Percentiles rank a stretch among this genome's conserved stretches.
phyloP scores from a whole-genome alignment of 2,888 invertebrate species.

The Epinotia ramella region DNA sequence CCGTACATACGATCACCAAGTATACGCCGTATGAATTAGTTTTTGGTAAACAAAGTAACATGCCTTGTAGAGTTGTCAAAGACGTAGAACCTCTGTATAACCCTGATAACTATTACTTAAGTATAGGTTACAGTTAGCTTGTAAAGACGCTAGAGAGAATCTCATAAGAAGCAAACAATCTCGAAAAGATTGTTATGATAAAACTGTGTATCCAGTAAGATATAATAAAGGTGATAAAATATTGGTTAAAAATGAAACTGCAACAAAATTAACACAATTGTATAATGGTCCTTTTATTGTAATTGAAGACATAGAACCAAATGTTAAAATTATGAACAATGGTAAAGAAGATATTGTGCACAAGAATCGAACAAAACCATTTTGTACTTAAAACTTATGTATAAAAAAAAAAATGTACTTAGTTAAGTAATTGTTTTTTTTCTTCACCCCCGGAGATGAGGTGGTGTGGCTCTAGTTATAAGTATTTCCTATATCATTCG shows the following conservation, averaged over 20 bases:
- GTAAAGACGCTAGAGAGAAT: conserved; percentile 5
- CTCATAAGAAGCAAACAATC: neutral
- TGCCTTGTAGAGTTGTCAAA: no score
- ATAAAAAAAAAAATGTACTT: no score
- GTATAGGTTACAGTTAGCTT: conserved; percentile 12
- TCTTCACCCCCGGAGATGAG: no score
- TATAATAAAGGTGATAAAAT: neutral
- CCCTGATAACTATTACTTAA: neutral
- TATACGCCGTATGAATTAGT: conserved; percentile 1
- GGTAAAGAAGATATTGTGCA: neutral
- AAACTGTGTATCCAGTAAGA: neutral
- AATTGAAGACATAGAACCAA: neutral
- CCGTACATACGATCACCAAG: neutral
- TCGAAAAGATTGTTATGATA: conserved; percentile 2
- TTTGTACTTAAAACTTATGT: neutral
- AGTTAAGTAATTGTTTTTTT: no score
- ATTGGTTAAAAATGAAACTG: conserved; percentile 10
- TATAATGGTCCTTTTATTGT: conserved; percentile 1
- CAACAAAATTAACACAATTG: neutral
- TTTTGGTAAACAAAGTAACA: neutral
- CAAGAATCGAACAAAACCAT: conserved; percentile 3
- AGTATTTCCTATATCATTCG: no score
- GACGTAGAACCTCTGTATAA: no score
- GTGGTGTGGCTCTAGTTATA: no score
- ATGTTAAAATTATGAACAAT: neutral